phyloP scores from a whole-genome alignment of 2,113 vertebrate species.

The Cyanoliseus patagonus region DNA sequence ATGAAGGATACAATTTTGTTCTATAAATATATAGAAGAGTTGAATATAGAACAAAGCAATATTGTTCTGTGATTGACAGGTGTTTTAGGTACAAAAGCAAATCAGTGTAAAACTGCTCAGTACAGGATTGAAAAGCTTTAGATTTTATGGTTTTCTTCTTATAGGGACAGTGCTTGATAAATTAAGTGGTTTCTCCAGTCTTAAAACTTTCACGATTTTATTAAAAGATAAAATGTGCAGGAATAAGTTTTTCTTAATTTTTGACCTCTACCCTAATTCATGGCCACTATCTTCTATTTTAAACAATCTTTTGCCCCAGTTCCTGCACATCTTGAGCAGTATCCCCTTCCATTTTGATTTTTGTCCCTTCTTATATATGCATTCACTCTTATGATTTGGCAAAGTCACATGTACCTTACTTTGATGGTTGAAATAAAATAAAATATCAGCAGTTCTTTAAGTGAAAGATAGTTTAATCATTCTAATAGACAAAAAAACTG shows the following conservation, averaged over 20 bases:
- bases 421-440: neutral
- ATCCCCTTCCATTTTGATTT: neutral
- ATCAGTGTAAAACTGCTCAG: neutral
- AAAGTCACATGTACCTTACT: neutral
- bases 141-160: neutral
- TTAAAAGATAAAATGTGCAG: neutral
- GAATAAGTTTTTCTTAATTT: neutral
- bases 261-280: neutral
- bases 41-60: constrained; percentile 13
- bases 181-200: neutral
- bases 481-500: neutral
- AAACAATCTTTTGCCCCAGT: neutral
- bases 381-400: neutral
- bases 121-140: neutral
- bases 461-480: neutral
- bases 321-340: neutral
- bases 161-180: neutral
- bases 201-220: neutral
- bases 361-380: neutral
- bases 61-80: neutral
- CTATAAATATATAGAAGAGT: neutral
- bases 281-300: neutral
- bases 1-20: neutral
- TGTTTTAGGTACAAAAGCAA: neutral
- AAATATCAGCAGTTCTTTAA: neutral